Evolutionary conservation across 2,113 vertebrate genomes (phyloP).

Genomic region (Callaeas wilsoni): DNA sequence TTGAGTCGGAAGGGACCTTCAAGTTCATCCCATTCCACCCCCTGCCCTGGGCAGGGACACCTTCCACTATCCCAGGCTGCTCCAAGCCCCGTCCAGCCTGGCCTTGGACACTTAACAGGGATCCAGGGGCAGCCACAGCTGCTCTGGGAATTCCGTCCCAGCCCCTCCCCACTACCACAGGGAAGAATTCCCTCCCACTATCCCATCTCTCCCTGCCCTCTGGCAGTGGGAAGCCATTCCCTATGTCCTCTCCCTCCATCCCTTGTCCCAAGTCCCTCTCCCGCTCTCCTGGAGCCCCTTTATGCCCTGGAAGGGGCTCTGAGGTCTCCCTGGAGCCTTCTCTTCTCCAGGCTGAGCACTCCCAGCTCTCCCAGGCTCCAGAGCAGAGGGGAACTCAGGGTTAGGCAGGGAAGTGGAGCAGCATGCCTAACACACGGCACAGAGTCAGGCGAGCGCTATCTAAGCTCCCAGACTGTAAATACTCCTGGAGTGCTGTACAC

Average conservation of each 20-base stretch:
- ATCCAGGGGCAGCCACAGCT: neutral
- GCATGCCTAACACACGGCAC: rapidly evolving
- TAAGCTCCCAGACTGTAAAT: neutral
- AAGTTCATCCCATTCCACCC: neutral
- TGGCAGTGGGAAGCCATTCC: neutral
- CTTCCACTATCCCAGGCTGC: rapidly evolving
- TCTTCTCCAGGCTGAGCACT: neutral
- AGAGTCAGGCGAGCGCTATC: neutral
- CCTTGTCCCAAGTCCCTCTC: neutral
- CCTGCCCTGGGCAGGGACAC: neutral
- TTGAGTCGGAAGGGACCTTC: neutral
- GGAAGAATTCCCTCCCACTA: neutral
- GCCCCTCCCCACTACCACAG: neutral
- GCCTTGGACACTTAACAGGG: neutral
- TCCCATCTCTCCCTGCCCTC: neutral
- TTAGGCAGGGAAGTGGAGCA: neutral
- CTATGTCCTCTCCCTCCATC: neutral
- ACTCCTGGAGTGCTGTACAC: neutral
- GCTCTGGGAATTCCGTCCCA: neutral
- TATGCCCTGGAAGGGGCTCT: neutral
- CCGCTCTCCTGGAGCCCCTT: neutral
- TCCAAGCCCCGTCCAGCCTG: rapidly evolving
- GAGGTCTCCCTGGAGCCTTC: neutral
- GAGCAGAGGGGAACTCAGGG: neutral
- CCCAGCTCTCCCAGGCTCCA: neutral